These are phyloP conservation scores for Bombus waltoni DNA, from an alignment of 1,140 invertebrate species.

Conservation along the genomic window DNA sequence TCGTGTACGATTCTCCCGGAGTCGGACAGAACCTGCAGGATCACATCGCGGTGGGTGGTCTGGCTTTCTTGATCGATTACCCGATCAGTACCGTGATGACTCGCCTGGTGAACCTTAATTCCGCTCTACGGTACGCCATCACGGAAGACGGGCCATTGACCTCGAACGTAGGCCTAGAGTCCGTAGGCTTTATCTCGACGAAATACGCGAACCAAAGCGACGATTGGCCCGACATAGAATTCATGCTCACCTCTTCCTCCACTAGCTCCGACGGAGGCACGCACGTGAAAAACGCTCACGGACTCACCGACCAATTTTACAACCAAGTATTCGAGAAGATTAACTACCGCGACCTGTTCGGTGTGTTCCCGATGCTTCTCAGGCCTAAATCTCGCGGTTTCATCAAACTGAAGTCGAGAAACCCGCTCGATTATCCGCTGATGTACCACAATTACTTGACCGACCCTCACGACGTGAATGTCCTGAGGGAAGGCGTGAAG, in stretches of 20 bases:
- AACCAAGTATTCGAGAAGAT: conserved; percentile 88
- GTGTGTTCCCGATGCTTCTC: conserved; percentile 93
- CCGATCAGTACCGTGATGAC: conserved; percentile 90
- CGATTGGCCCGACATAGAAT: conserved; percentile 95
- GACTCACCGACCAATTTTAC: conserved; percentile 91
- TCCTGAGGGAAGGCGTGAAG: conserved; percentile 92
- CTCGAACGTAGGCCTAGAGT: conserved; percentile 91
- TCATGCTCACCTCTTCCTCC: conserved; percentile 92
- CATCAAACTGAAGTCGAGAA: conserved; percentile 88
- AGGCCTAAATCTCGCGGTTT: conserved; percentile 92
- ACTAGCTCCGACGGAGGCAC: conserved; percentile 90
- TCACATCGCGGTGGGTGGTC: conserved; percentile 90
- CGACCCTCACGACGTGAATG: conserved; percentile 90
- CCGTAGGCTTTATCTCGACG: conserved; percentile 92
- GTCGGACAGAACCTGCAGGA: conserved; percentile 93
- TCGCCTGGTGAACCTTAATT: conserved; percentile 89
- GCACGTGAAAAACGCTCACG: conserved; percentile 90
- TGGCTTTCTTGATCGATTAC: conserved; percentile 91
- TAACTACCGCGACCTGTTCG: conserved; percentile 89
- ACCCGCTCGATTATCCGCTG: conserved; percentile 93
- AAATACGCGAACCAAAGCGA: conserved; percentile 92
- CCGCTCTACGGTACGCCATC: conserved; percentile 89
- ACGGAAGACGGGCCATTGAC: conserved; percentile 92
- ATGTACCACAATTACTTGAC: conserved; percentile 95
- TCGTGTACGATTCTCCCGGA: conserved; percentile 88